Evolutionary conservation across 2,888 invertebrate species (phyloP), one percentile per base, ranked within the genome.

Genomic region (Volucella bombylans): DNA sequence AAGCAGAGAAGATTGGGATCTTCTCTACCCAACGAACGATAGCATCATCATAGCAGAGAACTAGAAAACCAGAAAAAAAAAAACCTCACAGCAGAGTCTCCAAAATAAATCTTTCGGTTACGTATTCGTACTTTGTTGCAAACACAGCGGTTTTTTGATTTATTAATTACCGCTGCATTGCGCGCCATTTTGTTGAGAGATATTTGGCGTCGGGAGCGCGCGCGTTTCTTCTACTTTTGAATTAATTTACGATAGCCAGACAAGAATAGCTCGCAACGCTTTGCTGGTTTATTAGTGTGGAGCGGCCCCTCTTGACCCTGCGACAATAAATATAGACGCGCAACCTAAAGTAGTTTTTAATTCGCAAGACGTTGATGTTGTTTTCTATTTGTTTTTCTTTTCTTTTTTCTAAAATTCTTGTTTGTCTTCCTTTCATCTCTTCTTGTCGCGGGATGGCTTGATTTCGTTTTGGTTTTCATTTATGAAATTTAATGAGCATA

Each of bases 91-190:
- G 15, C 15, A 43, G 31, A 43, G 45, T 12, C 23, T 49, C 57
- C 31, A 43, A 69, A 79, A 85, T 80, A 80, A 77, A 77, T 81
- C 71, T 62, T 76, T 55, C 57, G 64, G 65, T 67, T 67, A 31
- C 31, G 31, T 31, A 31, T 31, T 31, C 31, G 6, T 6, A 85
- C 85, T 62, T 85, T 85, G 85, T 85, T 85, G 85, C 76, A 76
- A 74, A 31, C 31, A 31, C 31, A 31, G 57, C 50, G 31, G 49
- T 71, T 81, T 85, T 77, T 81, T 80, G 85, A 80, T 85, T 85
- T 85, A 85, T 80, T 85, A 80, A 85, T 80, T 85, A 81, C 67
- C 57, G 80, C 76, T 85, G 80, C 72, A 72, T 64, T 52, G 62
- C 62, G 57, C 38, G 49, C 50, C 14, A 39, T 15, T 65, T 43